These are phyloP conservation scores for Microctenopoma steveboyesi DNA, from an alignment of 2,797 vertebrate genomes.

Conservation along the genomic window DNA sequence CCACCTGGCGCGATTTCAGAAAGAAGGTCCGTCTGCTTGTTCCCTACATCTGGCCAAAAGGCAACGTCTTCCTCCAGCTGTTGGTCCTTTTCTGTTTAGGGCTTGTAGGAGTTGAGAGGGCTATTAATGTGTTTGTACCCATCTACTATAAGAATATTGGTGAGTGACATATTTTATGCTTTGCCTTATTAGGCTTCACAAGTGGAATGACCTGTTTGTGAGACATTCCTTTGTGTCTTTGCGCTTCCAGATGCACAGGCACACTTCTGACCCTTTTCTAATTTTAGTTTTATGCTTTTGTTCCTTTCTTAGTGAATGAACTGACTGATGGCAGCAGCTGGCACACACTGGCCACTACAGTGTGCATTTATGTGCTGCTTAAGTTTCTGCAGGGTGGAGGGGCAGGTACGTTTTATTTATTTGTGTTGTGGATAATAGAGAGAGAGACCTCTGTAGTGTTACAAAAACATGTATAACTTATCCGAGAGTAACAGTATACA, in stretches of 20 bases:
- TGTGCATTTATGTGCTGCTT: constrained; percentile 88
- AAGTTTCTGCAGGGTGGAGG: constrained; percentile 97
- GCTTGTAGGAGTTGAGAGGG: constrained; percentile 91
- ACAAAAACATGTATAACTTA: background rate
- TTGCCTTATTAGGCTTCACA: background rate
- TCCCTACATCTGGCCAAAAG: constrained; percentile 92
- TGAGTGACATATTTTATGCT: constrained; percentile 62
- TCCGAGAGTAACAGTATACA: too few species aligned
- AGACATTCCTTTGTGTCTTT: too few species aligned
- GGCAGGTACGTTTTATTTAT: constrained; percentile 81
- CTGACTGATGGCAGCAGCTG: constrained; percentile 86
- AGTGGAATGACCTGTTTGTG: background rate
- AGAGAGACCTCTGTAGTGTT: background rate
- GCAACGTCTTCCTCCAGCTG: constrained; percentile 86
- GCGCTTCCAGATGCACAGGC: background rate
- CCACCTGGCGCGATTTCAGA: constrained; percentile 90
- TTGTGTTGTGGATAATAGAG: background rate
- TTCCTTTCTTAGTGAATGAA: constrained; percentile 85
- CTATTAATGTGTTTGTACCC: constrained; percentile 93
- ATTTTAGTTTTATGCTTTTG: constrained; percentile 1
- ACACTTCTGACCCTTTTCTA: background rate
- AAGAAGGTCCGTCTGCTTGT: constrained; percentile 88
- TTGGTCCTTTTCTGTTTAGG: constrained; percentile 90
- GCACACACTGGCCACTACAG: constrained; percentile 85
- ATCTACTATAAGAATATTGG: constrained; percentile 94